A percentile compares a stretch with the other conserved stretches of the same genome.
Conservation (phyloP, 2,797 vertebrate species). For the Mus spretus region DNA sequence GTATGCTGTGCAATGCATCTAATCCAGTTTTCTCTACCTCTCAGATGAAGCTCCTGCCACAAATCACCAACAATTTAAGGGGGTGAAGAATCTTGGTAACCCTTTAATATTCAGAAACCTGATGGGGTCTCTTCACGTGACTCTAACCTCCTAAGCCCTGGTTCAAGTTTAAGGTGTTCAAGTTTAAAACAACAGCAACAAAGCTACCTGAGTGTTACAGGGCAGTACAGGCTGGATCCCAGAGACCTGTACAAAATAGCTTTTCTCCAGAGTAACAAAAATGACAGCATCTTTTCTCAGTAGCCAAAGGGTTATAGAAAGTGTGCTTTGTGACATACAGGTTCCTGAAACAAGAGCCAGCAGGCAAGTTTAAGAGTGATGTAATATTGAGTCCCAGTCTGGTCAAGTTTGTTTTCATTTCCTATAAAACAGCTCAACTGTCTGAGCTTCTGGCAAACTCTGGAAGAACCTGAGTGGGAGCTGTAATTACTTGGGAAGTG, state of each 20-base stretch:
- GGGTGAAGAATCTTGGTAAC: constrained; percentile 74
- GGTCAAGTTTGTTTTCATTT: constrained; percentile 43
- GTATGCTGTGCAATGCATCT: constrained; percentile 55
- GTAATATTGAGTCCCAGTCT: constrained; percentile 28
- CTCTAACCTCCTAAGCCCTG: constrained; percentile 13
- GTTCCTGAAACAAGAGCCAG: constrained; percentile 19
- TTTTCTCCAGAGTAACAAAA: constrained; percentile 49
- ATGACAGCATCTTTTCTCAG: constrained; percentile 1
- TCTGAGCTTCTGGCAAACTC: constrained; percentile 25
- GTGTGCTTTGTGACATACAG: not conserved
- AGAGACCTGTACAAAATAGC: constrained; percentile 27
- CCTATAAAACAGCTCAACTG: constrained; percentile 65
- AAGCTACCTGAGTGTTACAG: constrained; percentile 50
- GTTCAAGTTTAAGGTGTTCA: constrained; percentile 6
- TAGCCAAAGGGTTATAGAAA: constrained; percentile 11
- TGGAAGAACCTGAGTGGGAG: constrained; percentile 29
- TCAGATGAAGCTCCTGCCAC: constrained; percentile 71
- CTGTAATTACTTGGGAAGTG: constrained; percentile 25
- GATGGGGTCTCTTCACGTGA: constrained; percentile 16
- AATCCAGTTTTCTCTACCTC: constrained; percentile 76
- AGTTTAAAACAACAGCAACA: constrained; percentile 5
- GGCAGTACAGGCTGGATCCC: constrained; percentile 38
- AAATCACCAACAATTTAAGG: constrained; percentile 67
- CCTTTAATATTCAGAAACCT: constrained; percentile 61
- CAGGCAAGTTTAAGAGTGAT: constrained; percentile 4